Evolutionary conservation across 2,888 invertebrate species (phyloP).

Genomic region (Antheraea assamensis): DNA sequence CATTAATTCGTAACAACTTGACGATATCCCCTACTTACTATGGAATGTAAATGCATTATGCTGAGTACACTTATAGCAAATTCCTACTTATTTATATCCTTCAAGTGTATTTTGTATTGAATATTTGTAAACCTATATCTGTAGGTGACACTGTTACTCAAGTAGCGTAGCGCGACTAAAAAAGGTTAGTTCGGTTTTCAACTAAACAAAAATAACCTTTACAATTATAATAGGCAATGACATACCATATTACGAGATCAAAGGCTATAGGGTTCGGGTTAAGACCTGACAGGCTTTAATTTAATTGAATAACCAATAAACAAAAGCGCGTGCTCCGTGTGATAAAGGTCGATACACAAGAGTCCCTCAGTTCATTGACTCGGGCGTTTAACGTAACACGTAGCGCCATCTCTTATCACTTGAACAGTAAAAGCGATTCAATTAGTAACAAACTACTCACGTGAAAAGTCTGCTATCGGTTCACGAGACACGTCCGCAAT

Average conservation of each 20-base stretch:
- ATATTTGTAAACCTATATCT: not conserved
- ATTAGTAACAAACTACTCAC: conserved; percentile 62
- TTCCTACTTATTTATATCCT: not conserved
- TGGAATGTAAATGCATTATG: conserved; percentile 1
- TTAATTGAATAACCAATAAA: conserved; percentile 40
- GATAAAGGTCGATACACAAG: conserved; percentile 53
- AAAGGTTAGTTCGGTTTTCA: not conserved
- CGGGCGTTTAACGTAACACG: conserved; percentile 46
- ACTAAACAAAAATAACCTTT: not conserved
- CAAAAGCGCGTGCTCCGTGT: conserved; percentile 43
- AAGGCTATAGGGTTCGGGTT: not conserved
- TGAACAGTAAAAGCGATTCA: conserved; percentile 44
- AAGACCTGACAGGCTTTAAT: conserved; percentile 22
- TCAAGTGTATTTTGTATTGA: not conserved
- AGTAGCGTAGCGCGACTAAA: not conserved
- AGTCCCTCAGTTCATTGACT: conserved; percentile 70
- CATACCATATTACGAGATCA: not conserved
- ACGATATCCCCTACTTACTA: not conserved
- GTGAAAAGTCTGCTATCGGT: conserved; percentile 52
- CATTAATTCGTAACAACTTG: not conserved
- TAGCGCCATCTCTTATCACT: conserved; percentile 71
- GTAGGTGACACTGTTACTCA: not conserved
- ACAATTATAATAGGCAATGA: not conserved
- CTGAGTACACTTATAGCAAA: not conserved
- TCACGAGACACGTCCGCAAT: conserved; percentile 46